Evolutionary conservation across 1,140 invertebrate species (phyloP), one percentile per base, ranked within the genome.

Genomic region (Bombus huntii): DNA sequence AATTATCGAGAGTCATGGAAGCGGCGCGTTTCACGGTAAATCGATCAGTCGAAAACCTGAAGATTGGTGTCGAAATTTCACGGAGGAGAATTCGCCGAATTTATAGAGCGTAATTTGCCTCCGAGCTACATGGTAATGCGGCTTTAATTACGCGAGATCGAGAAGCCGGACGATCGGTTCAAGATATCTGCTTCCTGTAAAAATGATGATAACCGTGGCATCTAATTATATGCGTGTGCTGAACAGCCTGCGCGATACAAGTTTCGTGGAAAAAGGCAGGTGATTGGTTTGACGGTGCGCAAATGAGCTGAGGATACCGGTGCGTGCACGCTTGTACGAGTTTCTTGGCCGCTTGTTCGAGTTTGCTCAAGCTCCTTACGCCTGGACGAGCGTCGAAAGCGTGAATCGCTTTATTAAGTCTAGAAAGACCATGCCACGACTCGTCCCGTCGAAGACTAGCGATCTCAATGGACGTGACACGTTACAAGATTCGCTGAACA

Each of bases 341-440:
- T 77, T 34, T 39, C 42, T 18, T 37, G 39, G 71, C 68, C 37
- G 34, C 37, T 71, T 39, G 68, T 39, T n/a, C 71, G 71, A 44
- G 71, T n/a, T 39, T 39, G 71, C 28, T 42, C 28, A n/a, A 12
- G 25, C 12, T 53, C 34, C 44, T 76, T 59, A 37, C 25, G 44
- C 34, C 8, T 66, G 15, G 53, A 31, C 15, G 81, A 86, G 53
- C 81, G 72, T 85, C 81, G 74, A 85, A 83, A 84, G 74, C 59
- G 53, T 53, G 73, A 90, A 88, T 88, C 84, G 85, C 47, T 89
- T 88, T 76, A 86, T 89, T 82, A 81, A 85, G n/a, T 15, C 22
- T 75, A 37, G 31, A 44, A 25, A 28, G 74, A 39, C 34, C 34
- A 22, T 70, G 37, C 68, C 34, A 37, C n/a, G 73, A 34, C 10